Base-by-base conservation (phyloP, 2,888 invertebrate genomes). In the Heliconius cydno region DNA sequence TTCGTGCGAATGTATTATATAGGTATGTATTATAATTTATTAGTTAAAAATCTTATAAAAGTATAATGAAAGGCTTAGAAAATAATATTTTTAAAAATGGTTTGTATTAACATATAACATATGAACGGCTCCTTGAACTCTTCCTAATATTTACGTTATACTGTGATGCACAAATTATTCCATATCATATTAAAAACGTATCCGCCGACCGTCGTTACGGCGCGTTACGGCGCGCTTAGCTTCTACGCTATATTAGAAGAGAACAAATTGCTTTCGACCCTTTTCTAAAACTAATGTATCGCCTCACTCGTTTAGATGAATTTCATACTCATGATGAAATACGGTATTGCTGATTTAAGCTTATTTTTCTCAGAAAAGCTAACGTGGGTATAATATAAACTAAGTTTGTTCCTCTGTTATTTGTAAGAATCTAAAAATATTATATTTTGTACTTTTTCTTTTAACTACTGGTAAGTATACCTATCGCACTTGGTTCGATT, bases 231-330 rank as follows among this genome's bases (percentile, higher is more conserved):
- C 75, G 30, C 65, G 28, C 19, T 65, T 46, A 65, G 65, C 65
- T 65, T 25, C 63, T 34, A 60, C 60, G 73, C 28, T 75, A 41
- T 75, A 75, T 75, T 75, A 75, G 65, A 46, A 66, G 65, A 38
- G 65, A 75, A 75, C 65, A 75, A 75, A 75, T 75, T 75, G 65
- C 65, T 65, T 75, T 75, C 66, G 75, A 75, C 75, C 75, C 75
- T 75, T 75, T 75, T 65, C 75, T 63, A 46, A 75, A 75, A 63
- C 65, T 75, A 75, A 75, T 75, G 75, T 75, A 75, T 75, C 75
- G 75, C 75, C 46, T 75, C 75, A 75, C 75, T 65, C 75, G 75
- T 65, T 75, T 75, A 41, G 75, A 75, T 66, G 65, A 65, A 75
- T 75, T 46, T 46, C 75, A 63, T 46, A 34, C 65, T 65, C 75